phyloP scores from a whole-genome alignment of 2,797 vertebrate genomes.

The Alcedo quadribrachys region DNA sequence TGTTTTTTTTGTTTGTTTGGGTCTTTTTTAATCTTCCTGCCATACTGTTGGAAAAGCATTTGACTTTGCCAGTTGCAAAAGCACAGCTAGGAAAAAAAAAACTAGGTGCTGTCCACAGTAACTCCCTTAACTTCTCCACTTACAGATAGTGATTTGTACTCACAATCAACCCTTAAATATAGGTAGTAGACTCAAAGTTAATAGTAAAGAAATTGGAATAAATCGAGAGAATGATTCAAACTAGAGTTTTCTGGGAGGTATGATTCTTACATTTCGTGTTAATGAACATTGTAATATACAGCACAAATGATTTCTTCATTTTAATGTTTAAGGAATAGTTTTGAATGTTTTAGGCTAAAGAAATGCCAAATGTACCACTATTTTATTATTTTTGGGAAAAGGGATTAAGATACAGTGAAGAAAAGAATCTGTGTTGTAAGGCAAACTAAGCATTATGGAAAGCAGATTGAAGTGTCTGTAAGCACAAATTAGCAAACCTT shows the following conservation, averaged over 20 bases:
- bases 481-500: slow-evolving; percentile 32
- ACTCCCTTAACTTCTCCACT: slow-evolving; percentile 4
- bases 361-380: slow-evolving; percentile 50
- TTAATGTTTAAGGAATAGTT: slow-evolving; percentile 41
- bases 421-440: neutral
- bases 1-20: neutral
- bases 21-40: neutral
- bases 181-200: slow-evolving; percentile 13
- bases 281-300: slow-evolving; percentile 24
- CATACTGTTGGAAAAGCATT: slow-evolving; percentile 40
- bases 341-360: slow-evolving; percentile 44
- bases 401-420: slow-evolving; percentile 43
- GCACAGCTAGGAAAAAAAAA: slow-evolving; percentile 10
- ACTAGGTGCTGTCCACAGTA: slow-evolving; percentile 34
- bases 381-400: slow-evolving; percentile 46
- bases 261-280: slow-evolving; percentile 51
- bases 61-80: slow-evolving; percentile 33
- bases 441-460: neutral
- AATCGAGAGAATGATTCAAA: neutral
- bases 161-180: neutral
- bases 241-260: neutral
- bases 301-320: slow-evolving; percentile 52
- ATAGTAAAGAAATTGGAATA: neutral
- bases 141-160: neutral
- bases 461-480: neutral